Percentiles rank a stretch among this genome's conserved stretches.
phyloP scores from a whole-genome alignment of 2,888 invertebrate genomes.

The Didymodactylos carnosus region DNA sequence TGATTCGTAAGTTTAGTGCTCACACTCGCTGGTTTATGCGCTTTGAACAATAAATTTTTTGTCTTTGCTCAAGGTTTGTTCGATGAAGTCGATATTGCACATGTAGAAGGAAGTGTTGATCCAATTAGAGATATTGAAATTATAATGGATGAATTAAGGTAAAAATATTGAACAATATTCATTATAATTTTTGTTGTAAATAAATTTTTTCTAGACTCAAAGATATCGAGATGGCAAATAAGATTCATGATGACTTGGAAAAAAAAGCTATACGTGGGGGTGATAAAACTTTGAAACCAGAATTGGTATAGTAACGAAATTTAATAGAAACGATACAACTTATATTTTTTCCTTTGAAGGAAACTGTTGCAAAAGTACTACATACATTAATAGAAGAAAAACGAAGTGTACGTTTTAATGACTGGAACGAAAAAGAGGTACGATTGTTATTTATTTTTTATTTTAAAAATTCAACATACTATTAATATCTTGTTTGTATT shows the following conservation, averaged over 20 bases:
- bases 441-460: too few species aligned
- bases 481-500: too few species aligned
- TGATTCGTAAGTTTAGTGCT: too few species aligned
- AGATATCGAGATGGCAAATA: conserved; percentile 67
- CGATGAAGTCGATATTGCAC: conserved; percentile 68
- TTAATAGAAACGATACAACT: neutral
- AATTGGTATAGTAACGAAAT: conserved; percentile 58
- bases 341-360: too few species aligned
- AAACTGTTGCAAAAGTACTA: conserved; percentile 9
- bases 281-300: conserved; percentile 82
- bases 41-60: too few species aligned
- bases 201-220: conserved; percentile 48
- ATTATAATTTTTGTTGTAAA: neutral
- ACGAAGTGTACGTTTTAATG: conserved; percentile 72
- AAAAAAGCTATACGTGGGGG: conserved; percentile 50
- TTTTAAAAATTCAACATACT: conserved; percentile 35
- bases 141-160: conserved; percentile 64
- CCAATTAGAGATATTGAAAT: conserved; percentile 89
- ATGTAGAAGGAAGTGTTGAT: conserved; percentile 93
- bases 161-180: neutral
- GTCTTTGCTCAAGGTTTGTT: too few species aligned
- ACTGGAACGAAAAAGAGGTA: conserved; percentile 81
- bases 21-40: too few species aligned
- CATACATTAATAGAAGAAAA: conserved; percentile 59
- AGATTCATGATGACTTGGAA: conserved; percentile 65